Evolutionary conservation across 2,113 vertebrate genomes (phyloP).

Genomic region (Misgurnus anguillicaudatus): DNA sequence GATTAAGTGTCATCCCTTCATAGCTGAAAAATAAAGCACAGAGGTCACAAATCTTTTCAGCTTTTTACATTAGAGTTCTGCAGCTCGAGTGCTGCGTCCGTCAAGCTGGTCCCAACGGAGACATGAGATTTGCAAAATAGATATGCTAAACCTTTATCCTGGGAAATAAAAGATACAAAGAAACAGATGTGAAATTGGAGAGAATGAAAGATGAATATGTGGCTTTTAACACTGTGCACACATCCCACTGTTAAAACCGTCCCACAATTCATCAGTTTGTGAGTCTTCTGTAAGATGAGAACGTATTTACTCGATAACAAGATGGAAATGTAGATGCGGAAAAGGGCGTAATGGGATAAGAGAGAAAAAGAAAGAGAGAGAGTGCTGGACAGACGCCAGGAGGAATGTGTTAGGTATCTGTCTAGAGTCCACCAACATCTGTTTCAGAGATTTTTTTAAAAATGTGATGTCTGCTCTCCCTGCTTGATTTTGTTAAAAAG

Average conservation of each 20-base stretch:
- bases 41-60: not conserved
- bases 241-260: not conserved
- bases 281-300: conserved; percentile 23
- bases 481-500: conserved; percentile 35
- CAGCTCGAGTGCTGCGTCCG: conserved; percentile 41
- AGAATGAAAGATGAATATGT: not conserved
- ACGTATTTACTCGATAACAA: conserved; percentile 32
- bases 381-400: conserved; percentile 14
- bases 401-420: conserved; percentile 17
- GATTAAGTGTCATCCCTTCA: conserved; percentile 28
- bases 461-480: conserved; percentile 16
- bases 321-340: conserved; percentile 33
- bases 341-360: conserved; percentile 33
- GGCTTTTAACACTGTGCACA: not conserved
- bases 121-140: conserved; percentile 21
- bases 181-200: conserved; percentile 25
- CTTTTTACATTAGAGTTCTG: conserved; percentile 33
- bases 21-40: conserved; percentile 8
- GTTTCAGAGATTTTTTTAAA: conserved; percentile 31
- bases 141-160: conserved; percentile 25
- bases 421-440: conserved; percentile 33
- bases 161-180: conserved; percentile 9
- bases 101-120: conserved; percentile 22
- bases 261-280: conserved; percentile 5
- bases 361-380: not conserved